Evolutionary conservation across 2,113 vertebrate genomes (phyloP).

Genomic region (Spea multiplicata): DNA sequence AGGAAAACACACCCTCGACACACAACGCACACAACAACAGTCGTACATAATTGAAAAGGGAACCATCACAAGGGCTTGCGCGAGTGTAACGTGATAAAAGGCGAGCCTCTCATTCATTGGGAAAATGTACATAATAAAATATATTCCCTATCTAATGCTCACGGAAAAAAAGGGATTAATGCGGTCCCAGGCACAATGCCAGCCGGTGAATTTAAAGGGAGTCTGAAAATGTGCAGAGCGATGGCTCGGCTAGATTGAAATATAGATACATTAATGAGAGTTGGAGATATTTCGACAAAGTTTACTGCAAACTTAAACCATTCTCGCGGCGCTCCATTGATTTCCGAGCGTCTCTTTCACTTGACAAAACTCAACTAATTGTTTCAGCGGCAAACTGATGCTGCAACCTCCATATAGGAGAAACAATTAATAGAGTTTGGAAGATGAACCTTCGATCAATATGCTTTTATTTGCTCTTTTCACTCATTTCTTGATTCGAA

Average conservation of each 20-base stretch:
- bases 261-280: conserved; percentile 36
- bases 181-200: conserved; percentile 50
- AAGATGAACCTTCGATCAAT: conserved; percentile 39
- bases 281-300: conserved; percentile 36
- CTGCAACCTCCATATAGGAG: conserved; percentile 31
- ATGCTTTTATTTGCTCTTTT: conserved; percentile 32
- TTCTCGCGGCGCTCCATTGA: conserved; percentile 39
- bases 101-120: conserved; percentile 43
- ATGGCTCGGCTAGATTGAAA: conserved; percentile 16
- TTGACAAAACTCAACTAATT: conserved; percentile 46
- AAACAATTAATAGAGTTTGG: conserved; percentile 39
- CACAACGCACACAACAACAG: conserved; percentile 30
- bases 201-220: conserved; percentile 32
- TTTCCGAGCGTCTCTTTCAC: conserved; percentile 42
- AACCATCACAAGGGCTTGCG: conserved; percentile 30
- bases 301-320: conserved; percentile 47
- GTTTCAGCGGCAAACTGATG: conserved; percentile 42
- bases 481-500: conserved; percentile 16
- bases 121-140: conserved; percentile 43
- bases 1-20: conserved; percentile 9
- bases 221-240: conserved; percentile 10
- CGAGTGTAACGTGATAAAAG: conserved; percentile 43
- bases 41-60: conserved; percentile 29
- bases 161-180: conserved; percentile 43
- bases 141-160: conserved; percentile 44